A percentile compares a stretch with the other conserved stretches of the same genome.
Evolutionary conservation across 37 sponge, comb jelly and placozoan genomes (phyloP).

Genomic region (Aplysina aerophoba): DNA sequence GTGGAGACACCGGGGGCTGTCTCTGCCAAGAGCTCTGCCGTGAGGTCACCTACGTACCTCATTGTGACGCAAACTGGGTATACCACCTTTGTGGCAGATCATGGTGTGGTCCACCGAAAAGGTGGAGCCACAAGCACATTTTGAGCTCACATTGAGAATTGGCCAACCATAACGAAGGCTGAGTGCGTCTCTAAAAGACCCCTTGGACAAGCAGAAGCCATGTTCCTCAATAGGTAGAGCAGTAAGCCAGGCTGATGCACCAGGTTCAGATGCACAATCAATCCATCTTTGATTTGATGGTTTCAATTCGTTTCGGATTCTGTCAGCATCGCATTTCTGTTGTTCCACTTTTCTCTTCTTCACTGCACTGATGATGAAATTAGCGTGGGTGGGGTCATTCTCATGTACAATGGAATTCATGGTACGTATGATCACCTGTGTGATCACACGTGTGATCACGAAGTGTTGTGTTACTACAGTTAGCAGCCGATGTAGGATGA

Average conservation of each 20-base stretch:
- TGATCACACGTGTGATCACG: too few relatives aligned
- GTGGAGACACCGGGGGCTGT: background rate
- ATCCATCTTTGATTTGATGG: background rate
- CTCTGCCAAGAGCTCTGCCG: background rate
- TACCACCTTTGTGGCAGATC: slow-evolving; percentile 27
- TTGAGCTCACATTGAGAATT: background rate
- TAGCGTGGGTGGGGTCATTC: background rate
- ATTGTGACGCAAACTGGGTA: slow-evolving; percentile 12
- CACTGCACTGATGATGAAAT: background rate
- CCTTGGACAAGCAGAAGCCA: background rate
- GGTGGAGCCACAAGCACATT: slow-evolving; percentile 17
- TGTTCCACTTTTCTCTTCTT: background rate
- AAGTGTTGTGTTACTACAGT: too few relatives aligned
- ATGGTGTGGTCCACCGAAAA: slow-evolving; percentile 23
- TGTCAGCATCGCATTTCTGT: background rate
- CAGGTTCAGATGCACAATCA: slow-evolving; percentile 14
- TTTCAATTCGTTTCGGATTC: background rate
- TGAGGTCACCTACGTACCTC: slow-evolving; percentile 1
- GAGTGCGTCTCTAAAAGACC: background rate
- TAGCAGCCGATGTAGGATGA: too few relatives aligned
- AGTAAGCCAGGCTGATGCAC: slow-evolving; percentile 16
- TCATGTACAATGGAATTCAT: too few relatives aligned
- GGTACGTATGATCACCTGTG: too few relatives aligned
- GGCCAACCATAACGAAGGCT: slow-evolving; percentile 8
- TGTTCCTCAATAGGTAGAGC: too few relatives aligned